A percentile compares a stretch with the other conserved stretches of the same genome.
phyloP scores from a whole-genome alignment of 2,113 vertebrate genomes.

The Oplegnathus fasciatus region DNA sequence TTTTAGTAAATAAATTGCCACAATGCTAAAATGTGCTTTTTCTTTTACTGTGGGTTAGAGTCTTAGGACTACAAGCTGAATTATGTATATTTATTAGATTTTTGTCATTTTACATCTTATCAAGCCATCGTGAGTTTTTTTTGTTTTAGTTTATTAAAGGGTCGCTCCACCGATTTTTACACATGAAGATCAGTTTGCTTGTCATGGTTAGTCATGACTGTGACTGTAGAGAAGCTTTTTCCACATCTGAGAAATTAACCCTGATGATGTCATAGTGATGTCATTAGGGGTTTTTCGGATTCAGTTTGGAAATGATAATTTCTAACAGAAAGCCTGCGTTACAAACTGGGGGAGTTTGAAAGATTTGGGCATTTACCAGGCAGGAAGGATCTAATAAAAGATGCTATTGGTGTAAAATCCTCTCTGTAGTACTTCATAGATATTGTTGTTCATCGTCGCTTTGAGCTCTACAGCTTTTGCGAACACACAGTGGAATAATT shows the following conservation, averaged over 20 bases:
- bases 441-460: conserved; percentile 11
- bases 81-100: background rate
- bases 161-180: background rate
- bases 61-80: background rate
- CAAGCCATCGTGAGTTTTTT: background rate
- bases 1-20: background rate
- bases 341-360: background rate
- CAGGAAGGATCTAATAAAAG: background rate
- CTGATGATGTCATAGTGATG: background rate
- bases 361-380: background rate
- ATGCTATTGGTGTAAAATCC: background rate
- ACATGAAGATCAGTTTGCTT: background rate
- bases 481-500: background rate
- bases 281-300: too few species aligned
- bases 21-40: background rate
- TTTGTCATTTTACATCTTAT: background rate
- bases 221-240: background rate
- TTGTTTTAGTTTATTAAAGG: too few species aligned
- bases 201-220: background rate
- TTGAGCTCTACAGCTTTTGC: background rate
- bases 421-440: background rate
- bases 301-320: too few species aligned
- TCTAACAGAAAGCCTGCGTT: too few species aligned
- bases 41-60: background rate
- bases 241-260: background rate